Conservation (phyloP, 2,797 vertebrate genomes). For the Emys orbicularis region DNA sequence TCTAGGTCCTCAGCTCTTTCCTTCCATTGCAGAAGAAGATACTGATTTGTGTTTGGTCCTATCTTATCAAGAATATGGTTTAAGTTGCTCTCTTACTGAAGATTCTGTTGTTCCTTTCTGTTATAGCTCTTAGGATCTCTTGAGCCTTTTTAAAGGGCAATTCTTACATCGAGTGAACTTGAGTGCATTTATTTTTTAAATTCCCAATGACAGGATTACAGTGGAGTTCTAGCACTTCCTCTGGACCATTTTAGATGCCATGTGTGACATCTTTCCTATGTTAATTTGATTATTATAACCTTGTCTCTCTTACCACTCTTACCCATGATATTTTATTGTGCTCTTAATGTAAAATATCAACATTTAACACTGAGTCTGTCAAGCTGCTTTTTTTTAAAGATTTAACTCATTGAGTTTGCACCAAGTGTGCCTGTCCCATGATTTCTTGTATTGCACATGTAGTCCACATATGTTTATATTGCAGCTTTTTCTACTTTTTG, state of each 20-base stretch:
- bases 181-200: accelerated
- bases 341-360: neutral
- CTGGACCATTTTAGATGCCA: neutral
- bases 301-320: neutral
- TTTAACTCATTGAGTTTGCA: neutral
- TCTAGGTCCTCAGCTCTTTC: neutral
- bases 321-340: neutral
- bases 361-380: neutral
- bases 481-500: neutral
- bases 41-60: neutral
- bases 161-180: neutral
- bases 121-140: neutral
- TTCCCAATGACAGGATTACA: neutral
- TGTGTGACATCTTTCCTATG: neutral
- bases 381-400: neutral
- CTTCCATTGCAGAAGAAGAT: neutral
- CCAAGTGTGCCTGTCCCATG: neutral
- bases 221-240: neutral
- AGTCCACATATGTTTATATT: neutral
- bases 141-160: neutral
- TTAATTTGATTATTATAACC: neutral
- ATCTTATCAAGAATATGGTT: neutral
- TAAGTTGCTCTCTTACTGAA: neutral
- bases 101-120: neutral
- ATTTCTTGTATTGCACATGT: neutral